A percentile compares a stretch with the other conserved stretches of the same genome.
Evolutionary conservation across 2,888 invertebrate genomes (phyloP).

Genomic region (Noctua janthina): DNA sequence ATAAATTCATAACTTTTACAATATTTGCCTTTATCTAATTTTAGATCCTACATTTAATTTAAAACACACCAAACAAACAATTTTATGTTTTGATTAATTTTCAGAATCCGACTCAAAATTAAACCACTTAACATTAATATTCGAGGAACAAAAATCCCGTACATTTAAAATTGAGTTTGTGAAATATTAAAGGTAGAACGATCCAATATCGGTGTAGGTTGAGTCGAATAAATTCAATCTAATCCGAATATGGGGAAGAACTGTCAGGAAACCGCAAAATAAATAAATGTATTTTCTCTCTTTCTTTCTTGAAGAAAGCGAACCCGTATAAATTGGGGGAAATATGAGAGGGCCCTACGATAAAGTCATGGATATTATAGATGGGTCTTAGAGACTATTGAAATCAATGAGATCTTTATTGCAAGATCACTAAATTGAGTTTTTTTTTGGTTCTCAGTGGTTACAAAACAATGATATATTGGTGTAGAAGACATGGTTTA

Average conservation of each 20-base stretch:
- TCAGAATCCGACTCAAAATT: constrained; percentile 20
- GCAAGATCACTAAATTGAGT: constrained; percentile 82
- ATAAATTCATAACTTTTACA: background rate
- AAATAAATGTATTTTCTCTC: constrained; percentile 6
- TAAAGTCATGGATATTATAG: constrained; percentile 84
- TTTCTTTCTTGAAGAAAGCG: constrained; percentile 66
- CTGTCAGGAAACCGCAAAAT: constrained; percentile 79
- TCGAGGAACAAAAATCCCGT: constrained; percentile 23
- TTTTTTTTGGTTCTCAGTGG: constrained; percentile 64
- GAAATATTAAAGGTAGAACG: constrained; percentile 69
- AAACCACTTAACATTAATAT: constrained; percentile 29
- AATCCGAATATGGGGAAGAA: constrained; percentile 81
- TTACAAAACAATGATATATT: constrained; percentile 51
- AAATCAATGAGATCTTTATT: constrained; percentile 87
- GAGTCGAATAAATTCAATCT: constrained; percentile 80
- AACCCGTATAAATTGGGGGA: constrained; percentile 84
- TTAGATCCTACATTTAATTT: constrained; percentile 10
- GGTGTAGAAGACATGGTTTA: constrained; percentile 34
- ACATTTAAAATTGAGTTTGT: constrained; percentile 54
- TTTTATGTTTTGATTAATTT: constrained; percentile 41
- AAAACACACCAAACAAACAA: constrained; percentile 11
- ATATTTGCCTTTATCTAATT: background rate
- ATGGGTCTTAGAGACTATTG: constrained; percentile 84
- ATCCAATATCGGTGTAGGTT: constrained; percentile 72
- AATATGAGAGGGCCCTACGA: constrained; percentile 82